Evolutionary conservation across 2,888 invertebrate species (phyloP).

Genomic region (Allolobophora icterica): DNA sequence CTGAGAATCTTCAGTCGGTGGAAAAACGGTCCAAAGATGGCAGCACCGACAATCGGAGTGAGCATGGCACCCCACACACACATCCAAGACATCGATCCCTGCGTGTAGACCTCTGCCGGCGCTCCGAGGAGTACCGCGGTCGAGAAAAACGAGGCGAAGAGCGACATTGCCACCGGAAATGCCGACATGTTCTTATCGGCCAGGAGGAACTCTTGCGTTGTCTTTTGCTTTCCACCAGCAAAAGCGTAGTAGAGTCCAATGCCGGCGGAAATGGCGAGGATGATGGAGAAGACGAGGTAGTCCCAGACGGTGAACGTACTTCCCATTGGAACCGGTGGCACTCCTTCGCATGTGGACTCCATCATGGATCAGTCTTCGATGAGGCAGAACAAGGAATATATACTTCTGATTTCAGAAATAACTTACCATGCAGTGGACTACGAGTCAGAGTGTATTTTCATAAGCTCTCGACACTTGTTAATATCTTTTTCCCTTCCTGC

Average conservation of each 20-base stretch:
- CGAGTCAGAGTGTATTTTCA: too few relatives aligned
- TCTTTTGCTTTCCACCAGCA: conserved; percentile 40
- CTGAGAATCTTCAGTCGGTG: conserved; percentile 54
- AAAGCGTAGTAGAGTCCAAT: conserved; percentile 44
- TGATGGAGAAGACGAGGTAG: conserved; percentile 41
- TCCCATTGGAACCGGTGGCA: background rate
- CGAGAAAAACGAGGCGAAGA: conserved; percentile 57
- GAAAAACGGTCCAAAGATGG: conserved; percentile 56
- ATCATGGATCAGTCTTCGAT: too few relatives aligned
- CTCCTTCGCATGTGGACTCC: background rate
- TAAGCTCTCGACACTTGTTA: too few relatives aligned
- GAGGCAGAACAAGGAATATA: too few relatives aligned
- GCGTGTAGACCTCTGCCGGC: conserved; percentile 39
- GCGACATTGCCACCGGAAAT: conserved; percentile 53
- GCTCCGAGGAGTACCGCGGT: conserved; percentile 53
- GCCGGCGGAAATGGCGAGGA: conserved; percentile 39
- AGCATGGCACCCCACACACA: conserved; percentile 52
- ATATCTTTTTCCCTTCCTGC: too few relatives aligned
- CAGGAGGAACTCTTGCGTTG: conserved; percentile 51
- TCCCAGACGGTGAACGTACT: conserved; percentile 40
- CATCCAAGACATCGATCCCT: conserved; percentile 55
- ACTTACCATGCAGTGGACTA: too few relatives aligned
- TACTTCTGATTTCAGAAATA: too few relatives aligned
- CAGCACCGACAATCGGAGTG: conserved; percentile 54
- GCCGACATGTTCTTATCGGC: conserved; percentile 53